These are phyloP conservation scores for Phenganax stokvisi DNA, from an alignment of 92 coral and sea anemone genomes.

Conservation along the genomic window DNA sequence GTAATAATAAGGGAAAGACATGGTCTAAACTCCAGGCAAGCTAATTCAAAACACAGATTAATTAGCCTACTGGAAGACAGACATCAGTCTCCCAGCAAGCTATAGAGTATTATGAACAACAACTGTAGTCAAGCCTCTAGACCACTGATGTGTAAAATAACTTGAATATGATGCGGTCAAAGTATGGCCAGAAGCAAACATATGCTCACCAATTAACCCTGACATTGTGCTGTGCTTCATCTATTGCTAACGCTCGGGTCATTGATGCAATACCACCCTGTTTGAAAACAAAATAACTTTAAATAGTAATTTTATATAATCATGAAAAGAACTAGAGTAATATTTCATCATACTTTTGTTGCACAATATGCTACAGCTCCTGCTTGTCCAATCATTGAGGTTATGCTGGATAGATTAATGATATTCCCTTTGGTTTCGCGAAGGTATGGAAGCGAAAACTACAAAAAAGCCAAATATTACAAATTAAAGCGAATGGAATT, in stretches of 20 bases:
- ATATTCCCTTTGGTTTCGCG: constrained; percentile 84
- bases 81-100: background rate
- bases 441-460: constrained; percentile 76
- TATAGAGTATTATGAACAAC: background rate
- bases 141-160: too few species aligned
- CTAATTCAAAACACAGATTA: too few species aligned
- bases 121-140: too few species aligned
- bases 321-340: background rate
- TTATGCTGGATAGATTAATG: constrained; percentile 86
- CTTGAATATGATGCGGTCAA: background rate
- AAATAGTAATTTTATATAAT: background rate
- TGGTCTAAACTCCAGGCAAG: too few species aligned
- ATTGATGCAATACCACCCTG: constrained; percentile 92
- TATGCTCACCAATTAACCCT: constrained; percentile 75
- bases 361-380: constrained; percentile 82
- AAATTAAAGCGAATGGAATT: background rate
- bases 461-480: background rate
- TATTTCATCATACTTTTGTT: constrained; percentile 54
- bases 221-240: constrained; percentile 86
- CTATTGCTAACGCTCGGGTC: constrained; percentile 86
- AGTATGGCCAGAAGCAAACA: too few species aligned
- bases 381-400: constrained; percentile 76
- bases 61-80: background rate
- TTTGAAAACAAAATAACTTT: background rate
- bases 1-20: too few species aligned